Conservation (phyloP, 1,140 invertebrate species). For the Drosophila yakuba region DNA sequence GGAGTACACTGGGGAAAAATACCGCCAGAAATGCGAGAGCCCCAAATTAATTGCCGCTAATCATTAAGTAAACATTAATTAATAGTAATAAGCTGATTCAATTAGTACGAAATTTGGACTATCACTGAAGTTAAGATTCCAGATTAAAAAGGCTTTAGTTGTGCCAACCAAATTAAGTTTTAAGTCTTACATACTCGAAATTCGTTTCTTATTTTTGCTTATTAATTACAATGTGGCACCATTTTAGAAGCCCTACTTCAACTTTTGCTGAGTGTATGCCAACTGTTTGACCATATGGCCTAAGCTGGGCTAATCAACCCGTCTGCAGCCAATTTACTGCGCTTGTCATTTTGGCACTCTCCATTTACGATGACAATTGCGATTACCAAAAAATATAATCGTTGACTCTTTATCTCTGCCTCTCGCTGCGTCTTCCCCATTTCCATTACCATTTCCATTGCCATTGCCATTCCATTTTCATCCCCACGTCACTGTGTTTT, state of each 20-base stretch:
- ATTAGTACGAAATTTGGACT: too few species aligned
- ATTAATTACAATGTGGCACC: conserved; percentile 4
- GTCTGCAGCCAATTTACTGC: conserved; percentile 69
- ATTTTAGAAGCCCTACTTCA: neutral
- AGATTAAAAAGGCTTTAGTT: too few species aligned
- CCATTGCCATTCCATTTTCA: neutral
- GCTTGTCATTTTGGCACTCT: conserved; percentile 54
- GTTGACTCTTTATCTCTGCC: conserved; percentile 59
- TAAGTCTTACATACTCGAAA: neutral
- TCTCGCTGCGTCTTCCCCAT: conserved; percentile 49
- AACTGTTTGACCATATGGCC: conserved; percentile 36
- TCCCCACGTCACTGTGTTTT: too few species aligned
- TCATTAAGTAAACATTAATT: too few species aligned
- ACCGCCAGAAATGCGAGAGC: too few species aligned
- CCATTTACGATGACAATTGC: conserved; percentile 68
- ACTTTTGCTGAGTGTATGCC: conserved; percentile 21
- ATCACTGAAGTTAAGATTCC: too few species aligned
- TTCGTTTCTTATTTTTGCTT: neutral
- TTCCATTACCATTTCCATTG: neutral
- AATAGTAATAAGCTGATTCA: too few species aligned
- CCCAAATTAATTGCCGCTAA: neutral
- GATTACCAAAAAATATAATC: conserved; percentile 49
- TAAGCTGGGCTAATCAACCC: conserved; percentile 65
- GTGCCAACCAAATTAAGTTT: too few species aligned
- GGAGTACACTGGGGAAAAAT: neutral